Evolutionary conservation across 2,113 vertebrate genomes (phyloP), one percentile per base, ranked within the genome.

Genomic region (Myanophis thanlyinensis): DNA sequence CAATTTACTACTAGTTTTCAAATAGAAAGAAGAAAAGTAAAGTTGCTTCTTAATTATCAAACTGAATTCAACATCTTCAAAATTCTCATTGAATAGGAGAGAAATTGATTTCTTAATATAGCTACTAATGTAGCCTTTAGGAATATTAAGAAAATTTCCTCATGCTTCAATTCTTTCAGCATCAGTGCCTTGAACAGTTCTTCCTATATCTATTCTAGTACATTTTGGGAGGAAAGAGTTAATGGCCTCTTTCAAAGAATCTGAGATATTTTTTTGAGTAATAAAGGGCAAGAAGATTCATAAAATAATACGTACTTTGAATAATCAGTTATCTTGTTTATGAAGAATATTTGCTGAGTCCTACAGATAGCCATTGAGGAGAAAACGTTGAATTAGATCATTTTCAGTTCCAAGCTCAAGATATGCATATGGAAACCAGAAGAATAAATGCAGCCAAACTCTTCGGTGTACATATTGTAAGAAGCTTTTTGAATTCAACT

Each of bases 1-100:
- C 96, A 89, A 95, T 95, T 96, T 97, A 96, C 94, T 96, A 95
- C 95, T 93, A 35, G 96, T 97, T 97, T 96, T 95, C 96, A 95
- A 13, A 96, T 96, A 94, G 87, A 95, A 94, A 96, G 95, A 73
- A 89, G 80, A 40, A 62, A 86, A 87, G 20, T 89, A 85, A 23
- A 0, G 48, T 93, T 95, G 94, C 92, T 93, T 25, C 53, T 40
- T 93, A 18, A 93, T 90, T 93, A 30, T 92, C 91, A 95, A 92
- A 59, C 46, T 2, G 92, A 89, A 49, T 92, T 2, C 93, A 90
- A 92, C 92, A 52, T 12, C 13, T 90, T 27, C 51, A 54, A 44
- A 46, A 88, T 89, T 15, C 49, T 89, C 15, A 5, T 3, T 30
- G 49, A 35, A 22, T 67, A 27, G 2, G 73, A 92, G 30, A 59